Evolutionary conservation across 2,888 invertebrate genomes (phyloP).

Genomic region (Dusona sp.): DNA sequence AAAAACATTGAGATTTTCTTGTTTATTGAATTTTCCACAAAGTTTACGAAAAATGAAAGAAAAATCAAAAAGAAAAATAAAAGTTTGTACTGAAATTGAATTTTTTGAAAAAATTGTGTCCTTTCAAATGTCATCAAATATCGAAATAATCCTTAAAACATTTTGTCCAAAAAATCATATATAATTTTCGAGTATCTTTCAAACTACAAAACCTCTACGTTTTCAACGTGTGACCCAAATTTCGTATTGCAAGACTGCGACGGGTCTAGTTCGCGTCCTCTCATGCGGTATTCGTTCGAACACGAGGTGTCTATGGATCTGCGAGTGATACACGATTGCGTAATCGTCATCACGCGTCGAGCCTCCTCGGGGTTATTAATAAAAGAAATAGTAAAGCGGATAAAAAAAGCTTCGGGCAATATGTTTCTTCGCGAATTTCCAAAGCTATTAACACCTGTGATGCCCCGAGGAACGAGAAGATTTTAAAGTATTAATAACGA

Average conservation of each 20-base stretch:
- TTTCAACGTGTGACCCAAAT: neutral
- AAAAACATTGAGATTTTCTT: too few relatives aligned
- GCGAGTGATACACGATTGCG: slow-evolving; percentile 41
- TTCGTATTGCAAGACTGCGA: neutral
- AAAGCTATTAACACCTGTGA: neutral
- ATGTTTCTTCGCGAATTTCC: neutral
- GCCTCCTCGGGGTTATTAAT: slow-evolving; percentile 63
- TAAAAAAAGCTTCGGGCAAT: slow-evolving; percentile 7
- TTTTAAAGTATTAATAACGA: neutral
- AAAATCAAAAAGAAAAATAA: too few relatives aligned
- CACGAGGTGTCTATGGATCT: slow-evolving; percentile 39
- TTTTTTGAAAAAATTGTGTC: too few relatives aligned
- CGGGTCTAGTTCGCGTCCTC: slow-evolving; percentile 30
- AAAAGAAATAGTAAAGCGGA: slow-evolving; percentile 9
- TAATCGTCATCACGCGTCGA: slow-evolving; percentile 59
- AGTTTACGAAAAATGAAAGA: too few relatives aligned
- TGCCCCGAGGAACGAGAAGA: neutral
- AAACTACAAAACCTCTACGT: neutral
- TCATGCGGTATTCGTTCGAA: neutral
- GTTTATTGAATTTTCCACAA: too few relatives aligned
- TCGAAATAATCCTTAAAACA: neutral
- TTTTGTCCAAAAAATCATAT: neutral
- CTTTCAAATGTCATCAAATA: neutral
- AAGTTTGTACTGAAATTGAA: too few relatives aligned
- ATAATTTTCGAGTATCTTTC: neutral